Base-by-base conservation (phyloP, 2,888 invertebrate species). In the Dione vanillae region DNA sequence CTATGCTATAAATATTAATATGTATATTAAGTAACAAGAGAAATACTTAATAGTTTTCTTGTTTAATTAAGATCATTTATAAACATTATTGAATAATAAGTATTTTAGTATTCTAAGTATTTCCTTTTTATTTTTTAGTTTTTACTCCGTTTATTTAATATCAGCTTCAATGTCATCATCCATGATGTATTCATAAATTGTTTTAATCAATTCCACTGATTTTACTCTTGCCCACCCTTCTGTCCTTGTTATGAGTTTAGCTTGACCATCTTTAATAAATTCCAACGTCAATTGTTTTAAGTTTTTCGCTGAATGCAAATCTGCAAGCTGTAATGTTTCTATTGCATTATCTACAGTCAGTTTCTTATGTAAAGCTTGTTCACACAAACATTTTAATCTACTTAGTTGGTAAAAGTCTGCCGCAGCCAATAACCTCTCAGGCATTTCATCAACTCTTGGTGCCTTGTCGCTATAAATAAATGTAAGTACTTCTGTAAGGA, bases 391-490 rank as follows among this genome's bases (percentile, higher is more conserved):
- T 71, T 92, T 92, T 2, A 93, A 79, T 71, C 91, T 80, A 52
- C 84, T 85, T 6, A 93, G 82, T 75, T 92, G 91, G 73, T 93
- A 93, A 75, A 84, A 93, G 70, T 93, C 92, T 9, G 93, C 91
- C 19, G 93, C 93, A 61, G 90, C 91, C 35, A 93, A 77, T 37
- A 93, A 76, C 71, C 85, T 88, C 61, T 91, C 90, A n/a, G 93
- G 91, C 72, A 91, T 91, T 40, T 90, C 89, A 79, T 91, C 88
- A 20, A 91, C 87, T 74, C 85, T 85, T 16, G 90, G 91, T 41
- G 91, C 89, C 80, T 90, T 90, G 70, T 92, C 93, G 74, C 87
- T 92, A 66, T 93, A 93, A 69, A 93, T 87, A 67, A 88, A 93
- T 27, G 85, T 89, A 2, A 93, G 74, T 0, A 93, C 90, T 83